A percentile compares a stretch with the other conserved stretches of the same genome.
These are phyloP conservation scores for Struthidea cinerea DNA, from an alignment of 2,113 vertebrate genomes.

Conservation along the genomic window DNA sequence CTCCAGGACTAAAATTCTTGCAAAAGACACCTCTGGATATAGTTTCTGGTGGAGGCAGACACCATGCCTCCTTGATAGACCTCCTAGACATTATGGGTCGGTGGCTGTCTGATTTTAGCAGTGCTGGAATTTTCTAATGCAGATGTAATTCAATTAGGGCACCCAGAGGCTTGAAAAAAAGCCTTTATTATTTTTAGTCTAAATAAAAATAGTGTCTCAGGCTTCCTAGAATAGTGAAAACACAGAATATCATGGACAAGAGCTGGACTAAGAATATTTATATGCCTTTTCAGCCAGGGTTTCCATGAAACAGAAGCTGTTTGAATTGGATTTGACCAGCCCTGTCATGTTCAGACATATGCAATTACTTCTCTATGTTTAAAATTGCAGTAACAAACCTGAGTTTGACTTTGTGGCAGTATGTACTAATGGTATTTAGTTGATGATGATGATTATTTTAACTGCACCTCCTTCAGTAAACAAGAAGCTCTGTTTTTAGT, in stretches of 20 bases:
- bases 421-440: neutral
- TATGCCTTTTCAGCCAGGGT: neutral
- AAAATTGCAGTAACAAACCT: neutral
- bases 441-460: neutral
- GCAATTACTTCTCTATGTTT: neutral
- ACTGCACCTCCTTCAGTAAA: neutral
- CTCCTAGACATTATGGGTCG: neutral
- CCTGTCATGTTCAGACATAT: neutral
- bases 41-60: conserved; percentile 6
- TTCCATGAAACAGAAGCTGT: neutral
- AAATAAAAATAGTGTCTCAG: conserved; percentile 38
- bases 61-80: neutral
- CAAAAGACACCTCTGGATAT: conserved; percentile 8
- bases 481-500: neutral
- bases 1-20: conserved; percentile 11
- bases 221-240: conserved; percentile 33
- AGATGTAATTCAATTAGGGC: neutral
- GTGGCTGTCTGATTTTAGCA: conserved; percentile 4
- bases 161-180: conserved; percentile 2
- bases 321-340: neutral
- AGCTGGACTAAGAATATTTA: neutral
- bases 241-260: neutral
- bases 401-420: neutral
- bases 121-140: neutral
- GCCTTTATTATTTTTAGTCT: conserved; percentile 45